A percentile compares a stretch with the other conserved stretches of the same genome.
These are phyloP conservation scores for Eulemur mongoz DNA, from an alignment of 2,797 vertebrate genomes.

Conservation along the genomic window DNA sequence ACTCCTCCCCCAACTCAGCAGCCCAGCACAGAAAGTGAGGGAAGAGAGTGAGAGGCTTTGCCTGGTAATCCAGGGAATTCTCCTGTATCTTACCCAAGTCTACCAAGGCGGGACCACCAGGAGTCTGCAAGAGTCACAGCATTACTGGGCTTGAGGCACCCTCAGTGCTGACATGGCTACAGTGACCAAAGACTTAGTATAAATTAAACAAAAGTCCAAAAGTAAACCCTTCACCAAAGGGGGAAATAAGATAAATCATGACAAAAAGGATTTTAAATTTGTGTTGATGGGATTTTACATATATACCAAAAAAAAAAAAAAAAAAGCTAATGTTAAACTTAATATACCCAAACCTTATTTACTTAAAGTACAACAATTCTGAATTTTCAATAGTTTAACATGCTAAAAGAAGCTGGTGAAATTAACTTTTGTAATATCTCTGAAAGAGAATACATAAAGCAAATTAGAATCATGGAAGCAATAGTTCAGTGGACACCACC, in stretches of 20 bases:
- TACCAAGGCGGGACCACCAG: not conserved
- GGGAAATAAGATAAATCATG: not conserved
- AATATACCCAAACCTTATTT: not conserved
- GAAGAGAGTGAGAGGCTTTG: not conserved
- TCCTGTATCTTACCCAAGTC: not conserved
- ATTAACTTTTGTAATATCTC: constrained; percentile 31
- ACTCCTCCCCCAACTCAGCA: not conserved
- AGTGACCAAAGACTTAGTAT: not conserved
- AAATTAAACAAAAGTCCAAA: not conserved
- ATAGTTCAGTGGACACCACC: not conserved
- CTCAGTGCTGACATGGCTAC: no score
- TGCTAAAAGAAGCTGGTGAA: not conserved
- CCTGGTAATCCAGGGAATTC: not conserved
- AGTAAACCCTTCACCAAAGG: not conserved
- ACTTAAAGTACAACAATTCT: constrained; percentile 3
- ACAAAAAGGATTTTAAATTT: constrained; percentile 36
- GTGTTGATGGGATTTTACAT: not conserved
- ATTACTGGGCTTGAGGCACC: no score
- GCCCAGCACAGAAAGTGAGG: not conserved
- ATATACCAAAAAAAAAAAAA: not conserved
- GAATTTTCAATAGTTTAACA: constrained; percentile 23
- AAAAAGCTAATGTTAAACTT: not conserved
- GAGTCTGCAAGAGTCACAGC: not conserved
- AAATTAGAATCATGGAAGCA: constrained; percentile 32
- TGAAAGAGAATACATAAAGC: not conserved